Base-by-base conservation (phyloP, 2,797 vertebrate species). In the Halcyon chelicuti region DNA sequence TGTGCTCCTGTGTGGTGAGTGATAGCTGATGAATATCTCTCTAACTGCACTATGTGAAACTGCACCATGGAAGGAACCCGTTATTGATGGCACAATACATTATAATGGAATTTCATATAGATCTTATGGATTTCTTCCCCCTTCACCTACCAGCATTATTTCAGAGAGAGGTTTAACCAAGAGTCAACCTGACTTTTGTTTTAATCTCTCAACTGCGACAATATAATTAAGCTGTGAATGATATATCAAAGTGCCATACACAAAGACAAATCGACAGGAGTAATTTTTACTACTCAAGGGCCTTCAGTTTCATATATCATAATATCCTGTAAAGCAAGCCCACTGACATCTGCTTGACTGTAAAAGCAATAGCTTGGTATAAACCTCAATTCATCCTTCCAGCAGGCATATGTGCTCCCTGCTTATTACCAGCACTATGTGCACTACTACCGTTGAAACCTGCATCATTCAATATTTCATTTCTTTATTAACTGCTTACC, bases 191-290 rank as follows among this genome's bases (percentile, higher is more conserved):
- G 89, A 71, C 77, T 94, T 97, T 90, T 96, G 80, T 96, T 95
- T 94, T 96, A 95, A 76, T 92, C 88, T 91, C 94, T 94, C 47
- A 80, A 80, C 86, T 77, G 86, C 73, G 66, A 96, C 96, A 95
- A 96, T 88, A 95, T 97, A 97, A 98, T 97, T 96, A 97, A 96
- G 82, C 84, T 81, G 85, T 85, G 92, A 97, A 95, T 84, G 88
- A 88, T 94, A 67, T 95, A 96, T 97, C 87, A 96, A 97, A 97
- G 87, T 91, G 71, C 88, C 84, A 83, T 81, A 39, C 87, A 92
- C 80, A 93, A 93, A 96, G 94, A 88, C 13, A 9, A 95, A 98
- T 51, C 93, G 94, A 96, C 33, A 94, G 58, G 55, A 93, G 33
- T 86, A 72, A 81, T 95, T 96, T 90, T 96, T 94, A 94, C 74